Conservation (phyloP, 2,888 invertebrate genomes). For the Cistogaster globosa region DNA sequence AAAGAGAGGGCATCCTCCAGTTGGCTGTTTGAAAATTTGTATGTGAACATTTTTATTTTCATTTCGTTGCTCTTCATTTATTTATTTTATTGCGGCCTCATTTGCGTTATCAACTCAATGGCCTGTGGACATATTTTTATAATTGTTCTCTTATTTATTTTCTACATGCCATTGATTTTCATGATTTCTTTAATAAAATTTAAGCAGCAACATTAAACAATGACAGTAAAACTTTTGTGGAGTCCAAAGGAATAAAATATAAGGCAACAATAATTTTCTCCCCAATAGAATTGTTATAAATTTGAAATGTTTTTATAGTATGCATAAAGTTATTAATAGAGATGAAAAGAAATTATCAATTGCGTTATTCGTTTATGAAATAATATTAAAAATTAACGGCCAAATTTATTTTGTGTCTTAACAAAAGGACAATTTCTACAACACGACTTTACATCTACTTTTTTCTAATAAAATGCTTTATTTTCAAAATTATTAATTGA, state of each 20-base stretch:
- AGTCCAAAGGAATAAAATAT: not conserved
- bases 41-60: not conserved
- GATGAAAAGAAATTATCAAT: too few species aligned
- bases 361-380: too few species aligned
- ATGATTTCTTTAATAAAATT: conserved; percentile 68
- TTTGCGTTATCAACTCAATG: conserved; percentile 82
- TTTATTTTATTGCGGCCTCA: conserved; percentile 82
- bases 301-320: not conserved
- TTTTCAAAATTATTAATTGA: too few species aligned
- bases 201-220: conserved; percentile 5
- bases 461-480: too few species aligned
- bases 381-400: too few species aligned
- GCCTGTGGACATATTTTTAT: conserved; percentile 80
- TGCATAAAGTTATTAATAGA: too few species aligned
- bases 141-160: conserved; percentile 76
- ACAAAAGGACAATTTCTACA: too few species aligned
- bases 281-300: conserved; percentile 2
- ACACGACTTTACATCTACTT: too few species aligned
- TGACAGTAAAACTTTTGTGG: conserved; percentile 7
- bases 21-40: not conserved
- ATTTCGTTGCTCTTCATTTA: conserved; percentile 76
- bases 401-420: too few species aligned
- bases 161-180: conserved; percentile 78
- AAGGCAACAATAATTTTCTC: not conserved
- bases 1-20: not conserved